Percentiles rank a stretch among this genome's conserved stretches.
These are phyloP conservation scores for Melanophora roralis DNA, from an alignment of 2,888 invertebrate genomes.

Conservation along the genomic window DNA sequence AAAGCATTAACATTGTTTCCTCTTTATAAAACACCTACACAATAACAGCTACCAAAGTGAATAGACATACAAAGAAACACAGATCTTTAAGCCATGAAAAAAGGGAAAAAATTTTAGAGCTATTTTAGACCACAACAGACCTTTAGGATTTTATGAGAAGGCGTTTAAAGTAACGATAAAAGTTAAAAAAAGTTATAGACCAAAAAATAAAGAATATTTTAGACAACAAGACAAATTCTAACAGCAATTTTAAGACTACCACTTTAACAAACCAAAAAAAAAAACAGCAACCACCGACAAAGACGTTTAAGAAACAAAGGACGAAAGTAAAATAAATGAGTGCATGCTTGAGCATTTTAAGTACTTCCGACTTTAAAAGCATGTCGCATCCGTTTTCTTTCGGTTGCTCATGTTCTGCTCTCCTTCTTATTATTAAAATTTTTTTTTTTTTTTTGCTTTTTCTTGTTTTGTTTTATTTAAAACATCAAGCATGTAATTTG, in stretches of 20 bases:
- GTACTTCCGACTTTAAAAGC: slow-evolving; percentile 77
- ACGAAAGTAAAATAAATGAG: slow-evolving; percentile 54
- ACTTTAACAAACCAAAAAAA: background rate
- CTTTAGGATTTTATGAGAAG: slow-evolving; percentile 39
- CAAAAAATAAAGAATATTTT: slow-evolving; percentile 18
- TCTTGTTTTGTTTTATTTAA: slow-evolving; percentile 64
- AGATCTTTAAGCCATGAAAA: too few species aligned
- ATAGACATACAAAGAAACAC: too few species aligned
- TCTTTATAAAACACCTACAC: too few species aligned
- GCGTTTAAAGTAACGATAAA: slow-evolving; percentile 35
- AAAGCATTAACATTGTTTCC: slow-evolving; percentile 45
- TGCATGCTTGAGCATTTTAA: slow-evolving; percentile 74
- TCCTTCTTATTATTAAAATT: too few species aligned
- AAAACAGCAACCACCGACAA: background rate
- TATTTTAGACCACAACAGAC: slow-evolving; percentile 18
- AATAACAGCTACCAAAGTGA: too few species aligned
- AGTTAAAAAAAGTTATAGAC: background rate
- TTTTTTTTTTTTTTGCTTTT: too few species aligned
- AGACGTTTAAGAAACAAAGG: background rate
- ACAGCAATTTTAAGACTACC: slow-evolving; percentile 12
- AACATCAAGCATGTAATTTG: slow-evolving; percentile 68
- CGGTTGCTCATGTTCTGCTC: slow-evolving; percentile 48
- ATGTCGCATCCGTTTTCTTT: slow-evolving; percentile 74
- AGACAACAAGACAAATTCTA: slow-evolving; percentile 8
- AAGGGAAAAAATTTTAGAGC: too few species aligned